Evolutionary conservation across 2,888 invertebrate genomes (phyloP), one percentile per base, ranked within the genome.

Genomic region (Eubasilissa splendida): DNA sequence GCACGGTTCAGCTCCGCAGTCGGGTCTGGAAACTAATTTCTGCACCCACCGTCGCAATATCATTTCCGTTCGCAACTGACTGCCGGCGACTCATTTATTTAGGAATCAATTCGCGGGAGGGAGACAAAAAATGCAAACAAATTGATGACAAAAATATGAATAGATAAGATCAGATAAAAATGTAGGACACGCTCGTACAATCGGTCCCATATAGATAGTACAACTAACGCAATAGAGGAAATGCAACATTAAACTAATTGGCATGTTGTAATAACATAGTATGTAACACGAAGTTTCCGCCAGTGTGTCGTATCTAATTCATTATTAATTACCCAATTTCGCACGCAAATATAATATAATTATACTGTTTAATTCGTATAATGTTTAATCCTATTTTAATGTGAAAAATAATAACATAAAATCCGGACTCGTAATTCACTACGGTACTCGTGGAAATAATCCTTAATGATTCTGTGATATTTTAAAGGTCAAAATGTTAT

Each of bases 281-380:
- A 22, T n/a, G n/a, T 53, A 50, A 70, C 22, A 70, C 14, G 22
- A 52, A 53, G 70, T 70, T 70, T 70, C 70, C 70, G 70, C 22
- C 52, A 53, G 53, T 70, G 70, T 70, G 70, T 70, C 70, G 53
- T 14, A 9, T 63, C n/a, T 63, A 33, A 63, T 63, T 33, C 33
- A 33, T 63, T 63, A 33, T 33, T 63, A 63, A 63, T 63, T 60
- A 33, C 63, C 42, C 63, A 63, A 31, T 63, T 33, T 63, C 11
- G 63, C 33, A 12, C 12, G 33, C 42, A 63, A 5, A 63, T 63
- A 33, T 42, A 42, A 42, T 42, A 42, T 42, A 42, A 42, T 42
- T 42, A 42, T 42, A 42, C 42, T 42, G 42, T 42, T 42, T 42
- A 0, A 42, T 42, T 42, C 42, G 42, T 7, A 42, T 42, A 42